These are phyloP conservation scores for Protodeltote pygarga DNA, from an alignment of 2,888 invertebrate genomes.

Conservation along the genomic window DNA sequence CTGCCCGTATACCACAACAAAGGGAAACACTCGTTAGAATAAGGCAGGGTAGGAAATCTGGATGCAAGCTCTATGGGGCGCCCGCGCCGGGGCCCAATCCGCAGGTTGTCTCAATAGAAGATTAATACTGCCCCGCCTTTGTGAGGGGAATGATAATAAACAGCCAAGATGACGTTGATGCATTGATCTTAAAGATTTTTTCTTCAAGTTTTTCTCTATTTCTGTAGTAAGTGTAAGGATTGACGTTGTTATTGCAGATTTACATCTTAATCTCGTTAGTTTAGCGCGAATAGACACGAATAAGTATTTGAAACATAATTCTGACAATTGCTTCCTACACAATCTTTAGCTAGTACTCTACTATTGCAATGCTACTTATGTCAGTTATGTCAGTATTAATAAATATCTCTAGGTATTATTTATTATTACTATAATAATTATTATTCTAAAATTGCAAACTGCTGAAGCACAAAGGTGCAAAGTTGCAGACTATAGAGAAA, in stretches of 20 bases:
- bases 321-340: too few species aligned
- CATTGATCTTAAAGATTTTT: conserved; percentile 67
- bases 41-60: conserved; percentile 68
- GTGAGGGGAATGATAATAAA: conserved; percentile 64
- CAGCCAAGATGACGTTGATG: conserved; percentile 62
- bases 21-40: conserved; percentile 60
- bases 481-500: too few species aligned
- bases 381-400: too few species aligned
- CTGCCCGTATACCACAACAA: conserved; percentile 46
- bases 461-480: too few species aligned
- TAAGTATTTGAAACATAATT: too few species aligned
- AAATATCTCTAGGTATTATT: too few species aligned
- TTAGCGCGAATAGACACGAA: too few species aligned
- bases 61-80: conserved; percentile 79
- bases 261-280: conserved; percentile 4
- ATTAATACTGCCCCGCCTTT: conserved; percentile 82
- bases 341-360: too few species aligned
- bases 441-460: too few species aligned
- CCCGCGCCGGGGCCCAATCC: conserved; percentile 51
- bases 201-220: conserved; percentile 33
- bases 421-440: too few species aligned
- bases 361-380: too few species aligned
- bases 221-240: not conserved
- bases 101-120: conserved; percentile 76
- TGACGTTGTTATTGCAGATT: conserved; percentile 3